These are phyloP conservation scores for Chrysolina americana DNA, from an alignment of 2,888 invertebrate genomes.

Conservation along the genomic window DNA sequence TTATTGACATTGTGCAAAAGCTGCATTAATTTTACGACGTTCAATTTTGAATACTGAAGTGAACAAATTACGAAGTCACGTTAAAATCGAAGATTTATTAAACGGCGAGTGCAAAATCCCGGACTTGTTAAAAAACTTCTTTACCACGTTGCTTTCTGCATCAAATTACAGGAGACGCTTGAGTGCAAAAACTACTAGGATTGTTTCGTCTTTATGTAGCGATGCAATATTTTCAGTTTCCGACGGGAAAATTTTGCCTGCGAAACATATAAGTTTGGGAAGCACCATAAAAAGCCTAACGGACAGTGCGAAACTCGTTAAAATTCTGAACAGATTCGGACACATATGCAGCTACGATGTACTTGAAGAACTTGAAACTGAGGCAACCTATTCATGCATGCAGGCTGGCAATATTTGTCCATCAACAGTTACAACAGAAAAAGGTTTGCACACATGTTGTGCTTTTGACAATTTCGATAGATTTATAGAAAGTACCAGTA, in stretches of 20 bases:
- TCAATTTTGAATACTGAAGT: background rate
- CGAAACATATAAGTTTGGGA: conserved; percentile 56
- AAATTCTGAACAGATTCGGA: conserved; percentile 52
- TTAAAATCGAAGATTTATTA: background rate
- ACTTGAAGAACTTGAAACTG: conserved; percentile 56
- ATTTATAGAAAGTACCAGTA: background rate
- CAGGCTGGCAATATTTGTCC: conserved; percentile 34
- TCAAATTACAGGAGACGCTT: background rate
- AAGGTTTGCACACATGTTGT: conserved; percentile 42
- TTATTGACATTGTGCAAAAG: background rate
- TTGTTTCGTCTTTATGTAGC: conserved; percentile 37
- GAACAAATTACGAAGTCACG: background rate
- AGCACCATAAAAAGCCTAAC: conserved; percentile 49
- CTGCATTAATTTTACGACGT: conserved; percentile 13
- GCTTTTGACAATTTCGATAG: conserved; percentile 29
- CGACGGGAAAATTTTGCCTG: conserved; percentile 53
- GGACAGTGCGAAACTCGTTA: conserved; percentile 41
- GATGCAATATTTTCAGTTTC: conserved; percentile 48
- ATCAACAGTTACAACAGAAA: conserved; percentile 23
- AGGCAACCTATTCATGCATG: conserved; percentile 46
- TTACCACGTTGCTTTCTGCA: background rate
- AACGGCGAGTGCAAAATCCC: conserved; percentile 11
- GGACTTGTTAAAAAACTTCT: background rate
- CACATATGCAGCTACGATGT: conserved; percentile 55
- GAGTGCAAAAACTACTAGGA: background rate